Base-by-base conservation (phyloP, 2,113 vertebrate species). In the Pseudopipra pipra region DNA sequence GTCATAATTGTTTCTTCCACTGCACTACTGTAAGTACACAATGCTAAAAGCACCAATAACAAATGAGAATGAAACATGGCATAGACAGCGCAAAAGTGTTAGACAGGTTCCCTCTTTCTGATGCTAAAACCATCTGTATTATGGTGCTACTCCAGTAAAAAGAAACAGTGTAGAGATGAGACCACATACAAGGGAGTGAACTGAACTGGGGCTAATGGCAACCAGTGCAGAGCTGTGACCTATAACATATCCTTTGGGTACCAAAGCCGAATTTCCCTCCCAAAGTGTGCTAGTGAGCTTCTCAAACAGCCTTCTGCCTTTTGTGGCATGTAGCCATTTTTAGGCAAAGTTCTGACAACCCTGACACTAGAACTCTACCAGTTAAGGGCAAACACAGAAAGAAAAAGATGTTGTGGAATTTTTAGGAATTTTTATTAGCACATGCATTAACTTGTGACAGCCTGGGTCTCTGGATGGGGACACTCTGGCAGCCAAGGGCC, bases 251-350 rank as follows among this genome's bases (percentile, higher is more conserved):
- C 58, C 27, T 61, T 51, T 47, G 39, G 12, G 6, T 62, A 76
- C 22, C 68, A 74, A 63, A 58, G 28, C 9, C 43, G n/a, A 86
- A 51, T 20, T 73, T 70, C 12, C 61, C 73, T 68, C 61, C 43
- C 58, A 12, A 67, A 46, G n/a, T 46, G 30, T 33, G 14, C 19
- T 41, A 20, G 9, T 22, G n/a, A 70, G 30, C 12, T 79, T 75
- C 51, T 22, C 43, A 56, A 39, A 30, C 21, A 68, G 21, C 33
- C 11, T 47, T 65, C n/a, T 63, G 56, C 37, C 18, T 52, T 90
- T 82, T 61, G 55, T 12, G 35, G 31, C 22, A 33, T 0, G 0
- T 28, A 14, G 46, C 14, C 4, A 1, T 18, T 37, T 70, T 73
- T n/a, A 37, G 39, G n/a, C 31, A 62, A 86, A 71, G n/a, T 54